Conservation (phyloP, 1,140 invertebrate species). For the Cydia fagiglandana region DNA sequence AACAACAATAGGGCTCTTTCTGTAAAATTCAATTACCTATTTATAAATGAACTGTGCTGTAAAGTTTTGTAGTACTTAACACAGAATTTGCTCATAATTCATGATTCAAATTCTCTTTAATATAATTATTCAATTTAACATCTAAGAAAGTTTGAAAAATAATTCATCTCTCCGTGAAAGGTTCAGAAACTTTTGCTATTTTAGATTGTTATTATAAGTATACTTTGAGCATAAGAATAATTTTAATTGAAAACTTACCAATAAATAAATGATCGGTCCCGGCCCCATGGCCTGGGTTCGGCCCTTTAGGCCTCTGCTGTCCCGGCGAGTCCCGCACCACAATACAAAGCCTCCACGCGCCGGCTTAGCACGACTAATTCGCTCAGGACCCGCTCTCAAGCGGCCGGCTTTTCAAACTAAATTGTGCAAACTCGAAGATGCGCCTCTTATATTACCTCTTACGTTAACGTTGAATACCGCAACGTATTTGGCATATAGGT, state of each 20-base stretch:
- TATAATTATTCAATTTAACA: neutral
- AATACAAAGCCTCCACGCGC: conserved; percentile 51
- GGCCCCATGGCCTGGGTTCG: conserved; percentile 70
- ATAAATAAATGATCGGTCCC: conserved; percentile 63
- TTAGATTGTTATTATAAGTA: neutral
- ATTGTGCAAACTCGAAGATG: conserved; percentile 76
- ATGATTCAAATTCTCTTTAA: neutral
- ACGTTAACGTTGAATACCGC: conserved; percentile 72
- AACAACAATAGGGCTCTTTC: neutral
- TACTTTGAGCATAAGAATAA: neutral
- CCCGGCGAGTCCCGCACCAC: conserved; percentile 48
- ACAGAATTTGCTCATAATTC: neutral
- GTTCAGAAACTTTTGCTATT: neutral
- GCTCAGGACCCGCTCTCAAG: conserved; percentile 70
- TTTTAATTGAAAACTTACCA: conserved; percentile 55
- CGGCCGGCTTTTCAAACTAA: conserved; percentile 73
- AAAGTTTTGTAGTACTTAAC: neutral
- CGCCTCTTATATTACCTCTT: conserved; percentile 78
- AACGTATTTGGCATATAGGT: conserved; percentile 71
- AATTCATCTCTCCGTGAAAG: neutral
- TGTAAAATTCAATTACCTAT: neutral
- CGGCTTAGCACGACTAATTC: conserved; percentile 58
- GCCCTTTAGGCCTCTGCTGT: conserved; percentile 50
- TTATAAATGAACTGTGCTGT: neutral
- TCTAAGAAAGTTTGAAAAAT: neutral